A percentile compares a stretch with the other conserved stretches of the same genome.
phyloP scores from a whole-genome alignment of 2,113 vertebrate genomes.

The Apodemus speciosus region DNA sequence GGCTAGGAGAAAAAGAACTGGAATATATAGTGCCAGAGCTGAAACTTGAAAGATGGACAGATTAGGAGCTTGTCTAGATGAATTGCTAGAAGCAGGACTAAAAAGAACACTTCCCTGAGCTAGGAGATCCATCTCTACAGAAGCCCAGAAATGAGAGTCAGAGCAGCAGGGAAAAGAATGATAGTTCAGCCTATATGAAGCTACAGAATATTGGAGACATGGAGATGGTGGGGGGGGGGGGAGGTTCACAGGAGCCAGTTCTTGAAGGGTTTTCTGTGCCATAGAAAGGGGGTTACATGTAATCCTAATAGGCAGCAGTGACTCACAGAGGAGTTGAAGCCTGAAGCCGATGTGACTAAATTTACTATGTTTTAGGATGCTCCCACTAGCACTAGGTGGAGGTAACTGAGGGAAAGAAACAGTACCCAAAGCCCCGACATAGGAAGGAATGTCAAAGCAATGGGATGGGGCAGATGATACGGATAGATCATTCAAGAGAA shows the following conservation, averaged over 20 bases:
- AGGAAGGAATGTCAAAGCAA: background rate
- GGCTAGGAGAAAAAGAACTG: background rate
- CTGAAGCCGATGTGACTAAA: background rate
- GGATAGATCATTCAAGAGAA: background rate
- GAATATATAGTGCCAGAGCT: constrained; percentile 12
- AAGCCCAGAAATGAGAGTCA: background rate
- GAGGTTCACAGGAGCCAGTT: constrained; percentile 2
- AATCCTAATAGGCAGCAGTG: background rate
- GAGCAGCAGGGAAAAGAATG: constrained; percentile 13
- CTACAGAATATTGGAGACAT: background rate
- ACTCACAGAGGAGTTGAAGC: constrained; percentile 28
- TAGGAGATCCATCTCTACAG: background rate
- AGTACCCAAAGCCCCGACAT: background rate
- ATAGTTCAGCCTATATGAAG: background rate
- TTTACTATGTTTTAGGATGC: background rate
- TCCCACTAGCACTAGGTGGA: background rate
- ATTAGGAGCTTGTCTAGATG: background rate
- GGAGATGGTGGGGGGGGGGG: background rate
- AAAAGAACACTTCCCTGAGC: constrained; percentile 13
- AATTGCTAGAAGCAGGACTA: background rate
- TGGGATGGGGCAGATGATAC: background rate
- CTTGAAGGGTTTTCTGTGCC: background rate
- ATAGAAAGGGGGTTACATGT: background rate
- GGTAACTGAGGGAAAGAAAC: background rate
- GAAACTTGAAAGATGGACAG: constrained; percentile 32